Percentiles rank a stretch among this genome's conserved stretches.
These are phyloP conservation scores for Xiphydria camelus DNA, from an alignment of 2,888 invertebrate species.

Conservation along the genomic window DNA sequence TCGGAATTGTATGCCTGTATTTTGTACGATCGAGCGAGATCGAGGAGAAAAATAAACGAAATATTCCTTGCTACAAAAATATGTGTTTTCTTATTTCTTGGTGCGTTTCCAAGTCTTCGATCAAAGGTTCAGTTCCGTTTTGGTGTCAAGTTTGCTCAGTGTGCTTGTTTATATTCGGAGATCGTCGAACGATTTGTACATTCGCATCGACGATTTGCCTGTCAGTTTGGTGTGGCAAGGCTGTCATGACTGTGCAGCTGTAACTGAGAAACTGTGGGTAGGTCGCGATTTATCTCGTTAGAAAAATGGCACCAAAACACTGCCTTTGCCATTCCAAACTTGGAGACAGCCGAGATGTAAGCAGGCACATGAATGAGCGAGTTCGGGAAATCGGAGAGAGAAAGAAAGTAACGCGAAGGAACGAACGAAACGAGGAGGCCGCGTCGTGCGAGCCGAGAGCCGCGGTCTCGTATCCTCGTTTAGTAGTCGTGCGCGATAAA, in stretches of 20 bases:
- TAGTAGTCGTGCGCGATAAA: no score
- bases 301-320: constrained; percentile 67
- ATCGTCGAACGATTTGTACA: constrained; percentile 23
- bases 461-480: no score
- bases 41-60: constrained; percentile 45
- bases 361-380: constrained; percentile 59
- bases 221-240: constrained; percentile 61
- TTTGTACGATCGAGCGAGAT: constrained; percentile 54
- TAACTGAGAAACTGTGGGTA: constrained; percentile 11
- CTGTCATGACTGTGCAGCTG: constrained; percentile 55
- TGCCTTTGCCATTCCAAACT: constrained; percentile 72
- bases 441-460: no score
- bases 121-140: constrained; percentile 63
- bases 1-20: constrained; percentile 56
- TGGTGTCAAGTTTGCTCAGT: constrained; percentile 63
- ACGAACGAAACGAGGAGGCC: no score
- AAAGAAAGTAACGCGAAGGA: no score
- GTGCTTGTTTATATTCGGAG: constrained; percentile 58
- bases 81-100: constrained; percentile 55
- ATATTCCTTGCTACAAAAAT: constrained; percentile 55
- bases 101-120: constrained; percentile 59
- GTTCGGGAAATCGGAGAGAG: no score
- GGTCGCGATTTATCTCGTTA: neutral
- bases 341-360: constrained; percentile 67
- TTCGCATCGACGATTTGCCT: constrained; percentile 31